Conservation (phyloP, 2,113 vertebrate species). For the Oenanthe melanoleuca region DNA sequence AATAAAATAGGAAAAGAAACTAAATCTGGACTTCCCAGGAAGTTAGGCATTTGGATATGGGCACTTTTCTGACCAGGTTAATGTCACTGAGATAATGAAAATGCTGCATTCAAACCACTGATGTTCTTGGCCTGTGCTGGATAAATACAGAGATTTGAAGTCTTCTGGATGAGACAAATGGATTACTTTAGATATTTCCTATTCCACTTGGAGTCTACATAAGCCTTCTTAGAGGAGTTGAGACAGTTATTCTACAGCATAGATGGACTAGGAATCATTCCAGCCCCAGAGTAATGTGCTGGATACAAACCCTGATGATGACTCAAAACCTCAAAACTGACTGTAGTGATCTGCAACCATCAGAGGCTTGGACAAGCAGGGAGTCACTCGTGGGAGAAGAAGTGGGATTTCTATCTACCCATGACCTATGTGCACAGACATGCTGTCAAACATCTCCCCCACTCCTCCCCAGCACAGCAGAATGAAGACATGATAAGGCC, state of each 20-base stretch:
- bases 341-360: not conserved
- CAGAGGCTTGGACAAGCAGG: not conserved
- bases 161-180: not conserved
- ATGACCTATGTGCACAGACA: not conserved
- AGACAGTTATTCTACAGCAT: not conserved
- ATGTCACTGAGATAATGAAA: not conserved
- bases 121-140: not conserved
- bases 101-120: not conserved
- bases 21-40: not conserved
- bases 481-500: not conserved
- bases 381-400: not conserved
- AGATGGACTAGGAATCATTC: not conserved
- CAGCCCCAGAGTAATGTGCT: not conserved
- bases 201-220: not conserved
- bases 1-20: not conserved
- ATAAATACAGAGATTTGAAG: not conserved
- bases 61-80: not conserved
- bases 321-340: not conserved
- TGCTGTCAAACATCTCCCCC: not conserved
- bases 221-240: not conserved
- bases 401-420: not conserved
- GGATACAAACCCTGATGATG: not conserved
- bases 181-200: constrained; percentile 11
- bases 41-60: not conserved
- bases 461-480: not conserved